phyloP scores from a whole-genome alignment of 2,113 vertebrate species.

The Acanthisitta chloris region DNA sequence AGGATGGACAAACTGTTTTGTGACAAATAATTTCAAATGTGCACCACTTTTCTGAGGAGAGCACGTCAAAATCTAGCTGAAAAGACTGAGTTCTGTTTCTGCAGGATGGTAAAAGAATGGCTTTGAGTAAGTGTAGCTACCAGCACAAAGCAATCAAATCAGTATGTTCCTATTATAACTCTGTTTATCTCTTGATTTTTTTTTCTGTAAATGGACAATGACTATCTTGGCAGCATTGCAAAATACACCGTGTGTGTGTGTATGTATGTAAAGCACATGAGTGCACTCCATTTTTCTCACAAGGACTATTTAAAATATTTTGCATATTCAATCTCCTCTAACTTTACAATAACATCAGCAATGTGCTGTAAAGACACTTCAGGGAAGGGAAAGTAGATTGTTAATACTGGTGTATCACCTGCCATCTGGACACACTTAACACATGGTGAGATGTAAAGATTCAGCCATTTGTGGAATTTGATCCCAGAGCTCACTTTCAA shows the following conservation, averaged over 20 bases:
- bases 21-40: not conserved
- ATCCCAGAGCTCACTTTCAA: slow-evolving; percentile 46
- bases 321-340: not conserved
- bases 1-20: not conserved
- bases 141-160: not conserved
- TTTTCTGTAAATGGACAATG: not conserved
- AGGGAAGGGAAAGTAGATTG: slow-evolving; percentile 25
- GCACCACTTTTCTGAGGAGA: not conserved
- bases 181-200: not conserved
- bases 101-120: not conserved
- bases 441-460: slow-evolving; percentile 44
- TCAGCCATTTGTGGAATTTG: slow-evolving; percentile 44
- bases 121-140: not conserved
- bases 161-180: not conserved
- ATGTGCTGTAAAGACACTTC: slow-evolving; percentile 2
- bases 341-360: not conserved
- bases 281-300: not conserved
- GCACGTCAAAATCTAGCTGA: not conserved
- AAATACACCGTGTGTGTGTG: not conserved
- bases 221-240: not conserved
- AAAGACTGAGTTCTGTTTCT: not conserved
- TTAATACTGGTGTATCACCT: slow-evolving; percentile 28
- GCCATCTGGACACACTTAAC: slow-evolving; percentile 59
- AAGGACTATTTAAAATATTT: slow-evolving; percentile 8
- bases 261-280: not conserved